Base-by-base conservation (phyloP, 2,797 vertebrate species). In the Tenualosa thibaudeaui region DNA sequence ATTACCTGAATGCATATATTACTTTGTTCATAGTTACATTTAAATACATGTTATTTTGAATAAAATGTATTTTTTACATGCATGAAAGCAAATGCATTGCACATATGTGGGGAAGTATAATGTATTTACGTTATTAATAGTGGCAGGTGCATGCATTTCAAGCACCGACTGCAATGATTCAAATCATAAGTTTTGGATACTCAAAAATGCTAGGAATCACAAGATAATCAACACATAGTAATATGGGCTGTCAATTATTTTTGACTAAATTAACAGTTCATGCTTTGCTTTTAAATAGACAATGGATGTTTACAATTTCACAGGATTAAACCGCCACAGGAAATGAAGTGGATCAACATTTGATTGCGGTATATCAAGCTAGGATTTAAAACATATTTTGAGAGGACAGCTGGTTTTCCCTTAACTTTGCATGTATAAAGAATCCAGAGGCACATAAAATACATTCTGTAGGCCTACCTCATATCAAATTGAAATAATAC, bases 1-100 rank as follows among this genome's bases (percentile, higher is more conserved):
- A 50, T 51, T 40, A 85, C 56, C 50, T 49, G 24, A 78, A 78
- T 13, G 49, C 83, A 75, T 54, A 78, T 43, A 17, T 54, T 43
- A 75, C 60, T 53, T 71, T 54, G 43, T 78, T 6, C 65, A 84
- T 75, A n/a, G 53, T 26, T 31, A 40, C 83, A 40, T 7, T 22
- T 37, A 53, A 51, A 84, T 78, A 53, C 6, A 31, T 3, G 62
- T 53, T 50, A 19, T 84, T 58, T 62, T 24, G 58, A 24, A 24
- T n/a, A 8, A 62, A 24, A 62, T 56, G 22, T 22, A 24, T n/a
- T 62, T 37, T 17, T 43, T 40, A 78, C 40, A 22, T 78, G 71
- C 71, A 78, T 46, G 71, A 78, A 78, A 43, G 71, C 5, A 78
- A 37, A 15, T 43, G 68, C 37, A 17, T 5, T 78, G n/a, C 58